A percentile compares a stretch with the other conserved stretches of the same genome.
Evolutionary conservation across 2,888 invertebrate species (phyloP).

Genomic region (Lordiphosa fenestrarum): DNA sequence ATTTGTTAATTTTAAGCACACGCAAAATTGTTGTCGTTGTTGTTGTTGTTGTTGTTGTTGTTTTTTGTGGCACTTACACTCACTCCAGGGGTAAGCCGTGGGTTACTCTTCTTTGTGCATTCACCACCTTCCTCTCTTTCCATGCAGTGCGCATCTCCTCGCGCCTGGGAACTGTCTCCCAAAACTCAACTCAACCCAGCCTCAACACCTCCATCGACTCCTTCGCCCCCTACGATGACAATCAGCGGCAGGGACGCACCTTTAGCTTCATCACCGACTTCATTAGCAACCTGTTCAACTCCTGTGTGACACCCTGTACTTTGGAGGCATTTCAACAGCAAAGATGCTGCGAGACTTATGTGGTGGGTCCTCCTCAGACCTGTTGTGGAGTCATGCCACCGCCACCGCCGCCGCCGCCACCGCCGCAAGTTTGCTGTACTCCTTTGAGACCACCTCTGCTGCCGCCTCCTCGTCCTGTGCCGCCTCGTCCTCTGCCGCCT

Average conservation of each 20-base stretch:
- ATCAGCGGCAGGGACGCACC: constrained; percentile 64
- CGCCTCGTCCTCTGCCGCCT: constrained; percentile 22
- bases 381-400: constrained; percentile 31
- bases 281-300: constrained; percentile 47
- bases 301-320: constrained; percentile 69
- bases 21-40: background rate
- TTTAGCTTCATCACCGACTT: constrained; percentile 59
- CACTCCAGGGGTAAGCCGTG: background rate
- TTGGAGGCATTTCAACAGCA: constrained; percentile 63
- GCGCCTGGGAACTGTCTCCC: too few species aligned
- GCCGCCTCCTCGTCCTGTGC: constrained; percentile 21
- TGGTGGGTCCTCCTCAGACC: constrained; percentile 21
- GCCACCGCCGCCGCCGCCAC: constrained; percentile 17
- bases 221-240: constrained; percentile 56
- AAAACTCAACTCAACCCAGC: background rate
- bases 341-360: constrained; percentile 62
- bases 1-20: constrained; percentile 24
- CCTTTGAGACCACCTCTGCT: constrained; percentile 15
- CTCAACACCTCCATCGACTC: constrained; percentile 59
- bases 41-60: too few species aligned
- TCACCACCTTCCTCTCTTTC: background rate
- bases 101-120: too few species aligned
- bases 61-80: too few species aligned
- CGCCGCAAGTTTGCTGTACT: constrained; percentile 8
- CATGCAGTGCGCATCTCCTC: constrained; percentile 29